phyloP scores from a whole-genome alignment of 2,888 invertebrate species.

The Acanthococcus lagerstroemiae region DNA sequence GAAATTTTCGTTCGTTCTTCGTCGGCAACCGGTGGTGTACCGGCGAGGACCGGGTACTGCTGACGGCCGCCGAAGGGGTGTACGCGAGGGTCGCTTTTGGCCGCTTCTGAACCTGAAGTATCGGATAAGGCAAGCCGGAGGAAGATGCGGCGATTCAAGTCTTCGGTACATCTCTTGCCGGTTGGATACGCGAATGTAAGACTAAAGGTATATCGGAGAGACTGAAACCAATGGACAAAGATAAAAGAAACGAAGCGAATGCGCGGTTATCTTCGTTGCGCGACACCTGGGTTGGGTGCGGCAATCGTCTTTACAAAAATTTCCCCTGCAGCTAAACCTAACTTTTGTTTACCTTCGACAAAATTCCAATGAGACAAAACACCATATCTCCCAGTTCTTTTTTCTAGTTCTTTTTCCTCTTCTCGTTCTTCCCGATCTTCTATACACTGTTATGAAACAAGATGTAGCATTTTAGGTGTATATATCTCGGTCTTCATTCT shows the following conservation, averaged over 20 bases:
- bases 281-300: slow-evolving; percentile 6
- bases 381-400: slow-evolving; percentile 3
- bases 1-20: not conserved
- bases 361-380: slow-evolving; percentile 6
- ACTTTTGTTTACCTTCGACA: slow-evolving; percentile 6
- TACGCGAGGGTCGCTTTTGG: not conserved
- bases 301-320: not conserved
- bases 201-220: not conserved
- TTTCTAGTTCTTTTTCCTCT: not conserved
- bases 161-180: not conserved
- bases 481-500: not conserved
- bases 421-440: not conserved
- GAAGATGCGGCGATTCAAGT: not conserved
- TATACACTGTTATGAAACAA: no score
- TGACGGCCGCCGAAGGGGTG: not conserved
- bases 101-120: not conserved
- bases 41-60: not conserved
- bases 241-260: no score
- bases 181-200: not conserved
- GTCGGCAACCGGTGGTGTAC: not conserved
- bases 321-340: not conserved
- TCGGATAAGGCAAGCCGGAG: not conserved
- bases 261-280: not conserved
- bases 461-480: not conserved
- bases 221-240: no score